phyloP scores from a whole-genome alignment of 92 coral and sea anemone genomes.

The Plumapathes pennacea region DNA sequence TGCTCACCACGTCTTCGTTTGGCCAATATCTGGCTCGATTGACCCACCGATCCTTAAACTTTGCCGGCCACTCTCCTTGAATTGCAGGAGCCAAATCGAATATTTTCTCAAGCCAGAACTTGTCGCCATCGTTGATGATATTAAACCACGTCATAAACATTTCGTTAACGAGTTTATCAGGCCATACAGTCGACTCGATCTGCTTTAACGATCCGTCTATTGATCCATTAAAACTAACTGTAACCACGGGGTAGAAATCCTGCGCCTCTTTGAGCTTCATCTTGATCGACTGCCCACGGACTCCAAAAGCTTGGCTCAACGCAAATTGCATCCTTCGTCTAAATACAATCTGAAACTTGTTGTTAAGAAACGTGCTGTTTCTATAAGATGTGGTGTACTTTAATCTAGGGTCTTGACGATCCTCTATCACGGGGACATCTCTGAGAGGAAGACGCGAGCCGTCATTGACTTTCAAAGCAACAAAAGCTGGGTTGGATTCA shows the following conservation, averaged over 20 bases:
- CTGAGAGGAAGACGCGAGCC: no score
- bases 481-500: no score
- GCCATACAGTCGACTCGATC: slow-evolving; percentile 1
- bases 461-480: no score
- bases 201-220: background rate
- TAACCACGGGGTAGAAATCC: background rate
- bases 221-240: background rate
- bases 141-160: slow-evolving; percentile 1
- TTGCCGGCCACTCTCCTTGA: background rate
- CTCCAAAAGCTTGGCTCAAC: no score
- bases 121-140: background rate
- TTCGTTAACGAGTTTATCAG: background rate
- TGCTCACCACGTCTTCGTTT: background rate
- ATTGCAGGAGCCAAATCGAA: slow-evolving; percentile 1
- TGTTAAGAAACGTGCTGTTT: no score
- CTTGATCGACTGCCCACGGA: no score
- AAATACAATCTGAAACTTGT: no score
- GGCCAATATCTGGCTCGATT: background rate
- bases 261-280: background rate
- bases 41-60: background rate
- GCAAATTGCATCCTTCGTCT: no score
- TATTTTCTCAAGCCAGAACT: background rate
- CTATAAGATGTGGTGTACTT: no score
- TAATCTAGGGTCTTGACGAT: no score
- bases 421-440: no score